Conservation (phyloP, 2,888 invertebrate species). For the Drosophila ezoana region DNA sequence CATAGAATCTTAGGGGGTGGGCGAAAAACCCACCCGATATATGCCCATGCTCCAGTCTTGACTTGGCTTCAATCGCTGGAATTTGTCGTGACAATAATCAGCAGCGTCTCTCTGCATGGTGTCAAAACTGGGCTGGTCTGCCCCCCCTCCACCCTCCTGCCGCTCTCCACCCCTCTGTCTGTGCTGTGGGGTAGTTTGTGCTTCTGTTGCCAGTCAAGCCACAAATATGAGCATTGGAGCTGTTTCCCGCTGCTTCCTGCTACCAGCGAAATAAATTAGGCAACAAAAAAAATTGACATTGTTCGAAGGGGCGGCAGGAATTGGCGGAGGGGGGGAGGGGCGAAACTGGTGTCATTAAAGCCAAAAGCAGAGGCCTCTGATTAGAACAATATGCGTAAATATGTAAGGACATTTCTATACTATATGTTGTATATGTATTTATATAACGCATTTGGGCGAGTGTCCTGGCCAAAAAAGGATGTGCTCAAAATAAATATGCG, state of each 20-base stretch:
- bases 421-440: conserved; percentile 51
- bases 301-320: conserved; percentile 19
- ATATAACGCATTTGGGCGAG: conserved; percentile 63
- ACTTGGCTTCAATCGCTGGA: conserved; percentile 64
- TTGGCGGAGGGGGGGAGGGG: background rate
- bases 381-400: conserved; percentile 77
- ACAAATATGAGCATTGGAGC: conserved; percentile 52
- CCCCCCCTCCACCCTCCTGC: background rate
- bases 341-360: conserved; percentile 54
- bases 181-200: conserved; percentile 38
- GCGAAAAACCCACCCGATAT: conserved; percentile 4
- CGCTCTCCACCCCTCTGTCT: background rate
- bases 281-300: conserved; percentile 77
- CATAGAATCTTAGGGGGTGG: conserved; percentile 52
- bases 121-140: conserved; percentile 59
- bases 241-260: conserved; percentile 12
- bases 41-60: conserved; percentile 4
- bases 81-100: conserved; percentile 83
- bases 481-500: conserved; percentile 79
- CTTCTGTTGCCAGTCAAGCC: conserved; percentile 42
- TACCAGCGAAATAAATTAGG: conserved; percentile 70
- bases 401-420: conserved; percentile 53
- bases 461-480: conserved; percentile 62
- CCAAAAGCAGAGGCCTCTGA: conserved; percentile 61
- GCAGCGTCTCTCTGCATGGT: conserved; percentile 72